Conservation (phyloP, 1,140 invertebrate species). For the Euwallacea similis region DNA sequence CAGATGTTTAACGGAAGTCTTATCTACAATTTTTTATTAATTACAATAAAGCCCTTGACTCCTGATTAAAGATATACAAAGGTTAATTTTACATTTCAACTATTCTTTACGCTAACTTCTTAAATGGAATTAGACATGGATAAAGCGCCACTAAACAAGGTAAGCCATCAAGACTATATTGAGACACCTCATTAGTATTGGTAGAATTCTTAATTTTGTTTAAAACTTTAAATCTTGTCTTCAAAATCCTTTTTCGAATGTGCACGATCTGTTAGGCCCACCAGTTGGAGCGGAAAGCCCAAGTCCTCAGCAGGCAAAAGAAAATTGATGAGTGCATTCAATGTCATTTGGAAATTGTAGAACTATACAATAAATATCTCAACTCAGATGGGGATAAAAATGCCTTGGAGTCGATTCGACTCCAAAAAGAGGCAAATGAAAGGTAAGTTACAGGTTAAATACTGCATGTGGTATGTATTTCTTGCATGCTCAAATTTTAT, state of each 20-base stretch:
- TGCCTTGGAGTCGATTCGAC: conserved; percentile 37
- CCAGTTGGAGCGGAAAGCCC: conserved; percentile 40
- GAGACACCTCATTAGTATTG: neutral
- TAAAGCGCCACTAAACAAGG: conserved; percentile 33
- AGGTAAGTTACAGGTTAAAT: conserved; percentile 17
- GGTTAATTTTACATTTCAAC: too few species aligned
- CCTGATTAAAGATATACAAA: too few species aligned
- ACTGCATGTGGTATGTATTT: neutral
- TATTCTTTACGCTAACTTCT: too few species aligned
- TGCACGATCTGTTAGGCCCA: conserved; percentile 41
- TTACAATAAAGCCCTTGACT: too few species aligned
- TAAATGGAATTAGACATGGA: conserved; percentile 13
- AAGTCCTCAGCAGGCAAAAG: conserved; percentile 37
- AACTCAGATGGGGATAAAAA: conserved; percentile 26
- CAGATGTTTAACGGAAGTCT: too few species aligned
- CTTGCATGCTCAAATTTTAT: neutral
- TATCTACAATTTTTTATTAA: too few species aligned
- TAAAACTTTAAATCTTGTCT: neutral
- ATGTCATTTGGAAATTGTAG: conserved; percentile 40
- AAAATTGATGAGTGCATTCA: conserved; percentile 44
- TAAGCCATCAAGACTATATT: neutral
- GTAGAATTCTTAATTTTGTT: neutral
- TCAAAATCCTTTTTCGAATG: neutral
- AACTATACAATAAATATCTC: conserved; percentile 33
- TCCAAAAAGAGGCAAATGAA: conserved; percentile 42